Conservation (phyloP, 2,113 vertebrate species). For the Ochotona curzoniae region DNA sequence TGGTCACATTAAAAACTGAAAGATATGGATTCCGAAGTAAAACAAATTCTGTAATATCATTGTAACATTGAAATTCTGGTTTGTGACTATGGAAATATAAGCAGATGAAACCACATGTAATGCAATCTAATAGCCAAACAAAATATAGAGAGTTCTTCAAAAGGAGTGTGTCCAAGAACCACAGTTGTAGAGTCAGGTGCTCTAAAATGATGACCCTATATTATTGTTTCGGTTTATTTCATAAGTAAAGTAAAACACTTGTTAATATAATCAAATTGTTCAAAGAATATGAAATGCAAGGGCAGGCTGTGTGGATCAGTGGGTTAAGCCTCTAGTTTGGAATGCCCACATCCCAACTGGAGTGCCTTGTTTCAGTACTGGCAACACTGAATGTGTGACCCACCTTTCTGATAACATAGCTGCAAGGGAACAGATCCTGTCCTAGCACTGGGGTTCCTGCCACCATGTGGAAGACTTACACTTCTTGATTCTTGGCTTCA, state of each 20-base stretch:
- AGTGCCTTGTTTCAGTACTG: no score
- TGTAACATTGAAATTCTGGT: constrained; percentile 14
- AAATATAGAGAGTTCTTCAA: not conserved
- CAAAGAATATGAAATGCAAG: not conserved
- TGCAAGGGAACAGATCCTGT: no score
- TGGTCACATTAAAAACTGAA: not conserved
- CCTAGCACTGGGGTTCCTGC: no score
- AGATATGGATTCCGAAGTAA: not conserved
- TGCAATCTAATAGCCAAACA: not conserved
- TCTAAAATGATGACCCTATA: not conserved
- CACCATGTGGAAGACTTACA: no score
- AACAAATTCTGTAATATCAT: not conserved
- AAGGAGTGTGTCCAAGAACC: not conserved
- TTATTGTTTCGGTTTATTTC: not conserved
- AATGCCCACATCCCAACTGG: no score
- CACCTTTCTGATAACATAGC: no score
- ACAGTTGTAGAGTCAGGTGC: not conserved
- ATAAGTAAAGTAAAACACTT: not conserved
- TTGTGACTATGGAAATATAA: not conserved
- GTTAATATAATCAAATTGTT: not conserved
- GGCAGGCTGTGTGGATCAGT: no score
- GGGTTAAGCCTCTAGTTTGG: no score
- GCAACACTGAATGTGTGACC: no score
- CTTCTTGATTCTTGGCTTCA: no score
- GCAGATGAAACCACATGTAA: not conserved